Evolutionary conservation across 2,113 vertebrate species (phyloP), one percentile per base, ranked within the genome.

Genomic region (Nycticebus coucang): DNA sequence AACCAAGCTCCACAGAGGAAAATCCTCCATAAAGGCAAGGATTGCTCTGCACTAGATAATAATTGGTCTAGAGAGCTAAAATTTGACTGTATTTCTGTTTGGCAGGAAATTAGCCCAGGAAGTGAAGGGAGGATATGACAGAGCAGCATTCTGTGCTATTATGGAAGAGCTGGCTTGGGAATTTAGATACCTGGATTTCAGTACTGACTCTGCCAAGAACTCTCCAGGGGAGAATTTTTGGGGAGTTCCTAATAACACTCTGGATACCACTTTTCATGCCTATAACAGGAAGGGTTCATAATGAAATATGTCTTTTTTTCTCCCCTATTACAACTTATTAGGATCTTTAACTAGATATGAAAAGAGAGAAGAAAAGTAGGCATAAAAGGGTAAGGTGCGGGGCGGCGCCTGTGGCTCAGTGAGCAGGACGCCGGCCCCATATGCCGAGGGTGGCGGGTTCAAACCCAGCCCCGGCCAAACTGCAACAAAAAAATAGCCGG

Each of bases 1-100:
- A 96, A 83, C 45, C 26, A 87, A 93, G 77, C 93, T 87, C 80
- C 87, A 7, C 53, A 95, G 75, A 88, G 37, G 94, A 78, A 91
- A 89, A 41, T 33, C 41, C 94, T 95, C 93, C 6, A 35, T 87
- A 87, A 95, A 97, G 95, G 75, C 59, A 94, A 93, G 90, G 83
- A 91, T 95, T 90, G 87, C 45, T 82, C 55, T 77, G 35, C 87
- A 92, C 93, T 75, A 91, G 95, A 97, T 96, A 97, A 95, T 95
- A 97, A 95, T 91, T 95, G 77, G 68, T 66, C 62, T 78, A n/a
- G 87, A 57, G 72, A 83, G 22, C 18, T 96, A 83, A 93, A 93
- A 81, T 78, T 96, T 96, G 55, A 89, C 64, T 91, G 11, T 79
- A 50, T 8, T 55, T 93, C 64, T 33, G 24, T 80, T 45, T 81